Percentiles rank a stretch among this genome's conserved stretches.
phyloP scores from a whole-genome alignment of 2,888 invertebrate species.

The Drosophila birchii region DNA sequence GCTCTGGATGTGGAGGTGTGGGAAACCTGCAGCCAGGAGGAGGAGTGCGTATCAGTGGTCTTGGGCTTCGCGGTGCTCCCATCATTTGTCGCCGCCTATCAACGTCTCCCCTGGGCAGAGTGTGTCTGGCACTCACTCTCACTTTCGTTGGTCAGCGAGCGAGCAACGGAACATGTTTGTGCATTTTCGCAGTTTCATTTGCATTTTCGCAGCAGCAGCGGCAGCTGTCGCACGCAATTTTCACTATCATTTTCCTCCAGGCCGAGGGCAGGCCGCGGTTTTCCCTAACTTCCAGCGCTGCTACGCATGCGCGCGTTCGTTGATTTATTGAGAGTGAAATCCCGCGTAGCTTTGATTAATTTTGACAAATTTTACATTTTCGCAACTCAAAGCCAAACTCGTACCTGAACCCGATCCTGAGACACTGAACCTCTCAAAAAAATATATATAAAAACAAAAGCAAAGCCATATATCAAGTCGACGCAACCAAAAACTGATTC shows the following conservation, averaged over 20 bases:
- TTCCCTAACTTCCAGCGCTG: slow-evolving; percentile 18
- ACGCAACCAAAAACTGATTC: slow-evolving; percentile 19
- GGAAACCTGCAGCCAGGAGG: slow-evolving; percentile 13
- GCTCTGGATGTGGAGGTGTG: slow-evolving; percentile 26
- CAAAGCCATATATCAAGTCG: slow-evolving; percentile 28
- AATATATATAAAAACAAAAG: slow-evolving; percentile 5
- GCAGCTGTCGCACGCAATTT: slow-evolving; percentile 66
- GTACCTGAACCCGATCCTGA: slow-evolving; percentile 21
- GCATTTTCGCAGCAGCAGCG: slow-evolving; percentile 59
- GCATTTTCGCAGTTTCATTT: slow-evolving; percentile 51
- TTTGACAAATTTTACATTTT: slow-evolving; percentile 73
- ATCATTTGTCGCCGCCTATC: slow-evolving; percentile 35
- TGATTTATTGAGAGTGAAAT: slow-evolving; percentile 79
- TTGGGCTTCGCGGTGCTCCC: slow-evolving; percentile 16
- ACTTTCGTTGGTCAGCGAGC: slow-evolving; percentile 35
- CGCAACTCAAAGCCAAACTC: slow-evolving; percentile 27
- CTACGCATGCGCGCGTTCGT: slow-evolving; percentile 44
- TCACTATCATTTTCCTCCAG: slow-evolving; percentile 56
- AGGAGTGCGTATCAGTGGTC: slow-evolving; percentile 5
- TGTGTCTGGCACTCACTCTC: slow-evolving; percentile 44
- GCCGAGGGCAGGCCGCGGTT: slow-evolving; percentile 56
- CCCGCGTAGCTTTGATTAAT: slow-evolving; percentile 71
- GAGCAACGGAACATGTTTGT: slow-evolving; percentile 27
- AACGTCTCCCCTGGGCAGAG: slow-evolving; percentile 27
- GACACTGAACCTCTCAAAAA: slow-evolving; percentile 7